A percentile compares a stretch with the other conserved stretches of the same genome.
These are phyloP conservation scores for Pseudomugil tenellus DNA, from an alignment of 2,797 vertebrate genomes.

Conservation along the genomic window DNA sequence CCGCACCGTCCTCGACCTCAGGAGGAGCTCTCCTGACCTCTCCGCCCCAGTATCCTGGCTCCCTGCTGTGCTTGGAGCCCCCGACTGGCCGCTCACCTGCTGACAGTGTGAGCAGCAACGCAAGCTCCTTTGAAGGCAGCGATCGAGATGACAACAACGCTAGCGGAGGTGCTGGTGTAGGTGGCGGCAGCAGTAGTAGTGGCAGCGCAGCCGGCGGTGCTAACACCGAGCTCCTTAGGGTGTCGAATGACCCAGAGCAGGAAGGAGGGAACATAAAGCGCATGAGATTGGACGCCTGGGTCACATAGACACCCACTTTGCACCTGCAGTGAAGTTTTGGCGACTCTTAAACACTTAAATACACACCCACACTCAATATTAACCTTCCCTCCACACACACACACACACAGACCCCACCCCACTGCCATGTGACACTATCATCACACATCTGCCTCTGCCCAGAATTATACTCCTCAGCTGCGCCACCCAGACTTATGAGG, in stretches of 20 bases:
- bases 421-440: constrained; percentile 72
- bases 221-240: constrained; percentile 76
- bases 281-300: constrained; percentile 95
- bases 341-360: constrained; percentile 50
- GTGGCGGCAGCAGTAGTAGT: constrained; percentile 64
- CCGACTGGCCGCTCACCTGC: constrained; percentile 89
- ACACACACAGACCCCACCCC: constrained; percentile 37
- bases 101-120: constrained; percentile 94
- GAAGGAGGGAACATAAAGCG: constrained; percentile 92
- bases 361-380: constrained; percentile 45
- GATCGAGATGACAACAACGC: constrained; percentile 87
- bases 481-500: constrained; percentile 50
- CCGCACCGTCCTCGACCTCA: constrained; percentile 60
- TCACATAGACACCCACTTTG: constrained; percentile 84
- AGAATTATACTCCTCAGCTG: constrained; percentile 47
- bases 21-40: constrained; percentile 64
- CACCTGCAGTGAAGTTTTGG: constrained; percentile 42
- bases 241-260: constrained; percentile 80
- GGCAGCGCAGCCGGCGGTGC: constrained; percentile 50
- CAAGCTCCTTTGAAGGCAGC: constrained; percentile 92
- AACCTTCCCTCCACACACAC: background rate
- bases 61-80: constrained; percentile 83
- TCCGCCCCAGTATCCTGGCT: constrained; percentile 82
- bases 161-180: constrained; percentile 67
- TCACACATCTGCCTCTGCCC: constrained; percentile 60